These are phyloP conservation scores for Osmoderma eremita DNA, from an alignment of 2,888 invertebrate genomes.

Conservation along the genomic window DNA sequence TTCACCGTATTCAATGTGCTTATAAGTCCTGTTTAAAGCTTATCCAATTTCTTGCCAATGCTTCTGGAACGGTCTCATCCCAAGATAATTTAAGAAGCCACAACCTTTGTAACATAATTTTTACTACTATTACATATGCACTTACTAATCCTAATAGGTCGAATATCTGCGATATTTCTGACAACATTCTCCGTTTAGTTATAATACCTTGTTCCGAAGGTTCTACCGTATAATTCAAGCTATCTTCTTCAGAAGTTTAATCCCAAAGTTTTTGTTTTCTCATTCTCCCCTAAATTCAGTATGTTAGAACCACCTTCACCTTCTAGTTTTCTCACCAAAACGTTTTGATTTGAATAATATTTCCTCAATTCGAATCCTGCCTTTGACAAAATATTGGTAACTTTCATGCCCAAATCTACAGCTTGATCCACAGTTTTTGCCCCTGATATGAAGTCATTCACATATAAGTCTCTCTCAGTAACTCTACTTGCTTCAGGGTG, in stretches of 20 bases:
- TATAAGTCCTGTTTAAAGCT: too few relatives aligned
- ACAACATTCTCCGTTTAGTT: conserved; percentile 32
- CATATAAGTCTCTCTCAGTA: conserved; percentile 45
- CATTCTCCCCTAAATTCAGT: conserved; percentile 10
- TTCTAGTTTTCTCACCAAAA: background rate
- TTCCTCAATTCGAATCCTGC: conserved; percentile 45
- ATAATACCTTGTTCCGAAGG: background rate
- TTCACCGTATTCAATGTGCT: too few relatives aligned
- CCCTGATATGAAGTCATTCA: conserved; percentile 48
- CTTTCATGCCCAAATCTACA: conserved; percentile 1
- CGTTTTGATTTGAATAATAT: conserved; percentile 43
- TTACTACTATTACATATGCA: conserved; percentile 28
- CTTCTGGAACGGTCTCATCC: conserved; percentile 39
- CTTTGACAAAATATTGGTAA: conserved; percentile 28
- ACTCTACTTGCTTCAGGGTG: conserved; percentile 45
- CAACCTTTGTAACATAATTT: conserved; percentile 40
- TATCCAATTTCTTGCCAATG: too few relatives aligned
- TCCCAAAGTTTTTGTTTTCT: conserved; percentile 39
- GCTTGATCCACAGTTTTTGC: conserved; percentile 29
- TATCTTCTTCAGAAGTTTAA: conserved; percentile 16
- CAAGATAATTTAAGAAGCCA: conserved; percentile 39
- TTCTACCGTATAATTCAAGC: conserved; percentile 1
- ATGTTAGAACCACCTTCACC: background rate
- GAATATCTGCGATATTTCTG: conserved; percentile 28
- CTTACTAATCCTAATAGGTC: conserved; percentile 39